Evolutionary conservation across 2,113 vertebrate species (phyloP).

Genomic region (Morone chrysops): DNA sequence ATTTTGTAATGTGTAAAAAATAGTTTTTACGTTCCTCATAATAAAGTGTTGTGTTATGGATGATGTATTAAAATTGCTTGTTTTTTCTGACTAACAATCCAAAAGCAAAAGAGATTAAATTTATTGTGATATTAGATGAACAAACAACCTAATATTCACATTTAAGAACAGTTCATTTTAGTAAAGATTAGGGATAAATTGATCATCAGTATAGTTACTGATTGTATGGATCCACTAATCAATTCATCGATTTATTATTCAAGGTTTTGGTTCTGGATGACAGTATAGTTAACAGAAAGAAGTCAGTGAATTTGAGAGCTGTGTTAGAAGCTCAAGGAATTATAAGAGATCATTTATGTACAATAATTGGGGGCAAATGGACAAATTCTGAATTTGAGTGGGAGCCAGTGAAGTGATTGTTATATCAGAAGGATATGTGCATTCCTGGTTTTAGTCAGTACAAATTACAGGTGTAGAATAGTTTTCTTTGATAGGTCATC

Average conservation of each 20-base stretch:
- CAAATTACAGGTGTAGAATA: conserved; percentile 47
- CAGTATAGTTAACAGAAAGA: neutral
- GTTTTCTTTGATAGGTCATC: conserved; percentile 23
- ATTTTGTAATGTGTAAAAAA: neutral
- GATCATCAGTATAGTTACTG: neutral
- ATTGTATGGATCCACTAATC: neutral
- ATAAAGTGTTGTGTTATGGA: no score
- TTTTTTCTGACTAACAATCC: neutral
- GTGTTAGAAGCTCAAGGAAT: neutral
- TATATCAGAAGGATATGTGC: neutral
- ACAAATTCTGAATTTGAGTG: neutral
- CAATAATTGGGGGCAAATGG: neutral
- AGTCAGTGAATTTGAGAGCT: neutral
- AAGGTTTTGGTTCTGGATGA: neutral
- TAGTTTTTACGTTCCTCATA: no score
- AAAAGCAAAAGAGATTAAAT: neutral
- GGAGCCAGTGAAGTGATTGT: neutral
- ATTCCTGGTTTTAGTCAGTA: conserved; percentile 22
- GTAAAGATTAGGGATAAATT: neutral
- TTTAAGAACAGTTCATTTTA: neutral
- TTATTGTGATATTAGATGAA: neutral
- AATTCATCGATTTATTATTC: neutral
- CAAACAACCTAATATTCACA: neutral
- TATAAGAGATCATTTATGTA: neutral
- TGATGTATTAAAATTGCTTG: no score